These are phyloP conservation scores for Endotricha flammealis DNA, from an alignment of 2,888 invertebrate species.

Conservation along the genomic window DNA sequence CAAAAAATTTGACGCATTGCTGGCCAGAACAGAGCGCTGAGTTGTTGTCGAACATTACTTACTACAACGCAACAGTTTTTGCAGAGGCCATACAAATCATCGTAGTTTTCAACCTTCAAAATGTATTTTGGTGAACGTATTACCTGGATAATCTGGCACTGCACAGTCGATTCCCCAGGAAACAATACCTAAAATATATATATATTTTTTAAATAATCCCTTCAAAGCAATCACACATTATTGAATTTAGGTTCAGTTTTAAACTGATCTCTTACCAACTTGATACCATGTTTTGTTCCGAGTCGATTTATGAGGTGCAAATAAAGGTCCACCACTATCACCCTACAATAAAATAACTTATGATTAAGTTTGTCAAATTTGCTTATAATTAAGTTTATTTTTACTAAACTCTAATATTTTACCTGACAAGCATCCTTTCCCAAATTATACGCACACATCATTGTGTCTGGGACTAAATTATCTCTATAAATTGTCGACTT, in stretches of 20 bases:
- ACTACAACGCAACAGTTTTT: too few species aligned
- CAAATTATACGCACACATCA: constrained; percentile 80
- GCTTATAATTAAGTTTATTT: constrained; percentile 3
- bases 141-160: constrained; percentile 75
- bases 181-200: constrained; percentile 73
- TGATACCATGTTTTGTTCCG: constrained; percentile 72
- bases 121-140: constrained; percentile 11
- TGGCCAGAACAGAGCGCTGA: too few species aligned
- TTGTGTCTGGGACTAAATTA: constrained; percentile 55
- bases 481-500: constrained; percentile 58
- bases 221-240: too few species aligned
- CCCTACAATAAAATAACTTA: constrained; percentile 71
- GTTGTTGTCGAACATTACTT: too few species aligned
- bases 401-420: too few species aligned
- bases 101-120: too few species aligned
- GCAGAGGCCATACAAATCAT: too few species aligned
- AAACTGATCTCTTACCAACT: constrained; percentile 74
- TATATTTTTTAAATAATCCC: not conserved
- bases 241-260: too few species aligned
- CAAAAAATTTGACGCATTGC: too few species aligned
- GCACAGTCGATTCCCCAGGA: constrained; percentile 85
- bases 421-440: constrained; percentile 82
- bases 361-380: constrained; percentile 4
- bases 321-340: constrained; percentile 83
- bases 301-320: constrained; percentile 62